Evolutionary conservation across 2,113 vertebrate genomes (phyloP), one percentile per base, ranked within the genome.

Genomic region (Aepyceros melampus): DNA sequence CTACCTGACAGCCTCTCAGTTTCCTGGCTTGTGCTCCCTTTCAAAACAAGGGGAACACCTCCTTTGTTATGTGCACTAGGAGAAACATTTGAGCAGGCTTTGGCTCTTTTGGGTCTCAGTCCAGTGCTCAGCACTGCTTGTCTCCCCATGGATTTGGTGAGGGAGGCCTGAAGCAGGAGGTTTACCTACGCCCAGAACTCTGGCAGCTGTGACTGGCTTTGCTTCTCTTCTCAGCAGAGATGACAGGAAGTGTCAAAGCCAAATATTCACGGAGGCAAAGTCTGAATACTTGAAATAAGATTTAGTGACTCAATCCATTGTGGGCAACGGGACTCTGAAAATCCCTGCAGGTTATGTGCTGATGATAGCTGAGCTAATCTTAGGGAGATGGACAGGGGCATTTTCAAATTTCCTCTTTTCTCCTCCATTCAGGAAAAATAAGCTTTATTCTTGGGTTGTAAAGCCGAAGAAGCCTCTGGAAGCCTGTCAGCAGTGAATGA

Each of bases 181-280:
- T 9, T 87, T 55, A 29, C 33, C 16, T 1, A 58, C 5, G 13
- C 40, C 55, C 11, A 1, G 6, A 74, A 71, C 56, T 36, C 64
- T 71, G 51, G 19, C 40, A 14, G 55, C 36, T 47, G 9, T 31
- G 21, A 36, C 90, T 62, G 53, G 55, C 81, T 56, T 82, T n/a
- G 86, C 76, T 64, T 89, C 56, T 86, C 21, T 87, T 87, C 53
- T 87, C 51, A n/a, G 87, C 33, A 31, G 93, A 74, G 88, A 60
- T 82, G 93, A 97, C 84, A 95, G 88, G 83, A 91, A 47, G 51
- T 81, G 67, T 93, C 56, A 97, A 87, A 97, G 67, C 49, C 49
- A 87, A 93, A 43, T 83, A 86, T 58, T 90, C 67, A n/a, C 94
- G 88, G 53, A 94, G 95, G 76, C 74, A 19, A 85, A 76, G 31